Base-by-base conservation (phyloP, 64 coral and sea anemone genomes). In the Pocillopora verrucosa region DNA sequence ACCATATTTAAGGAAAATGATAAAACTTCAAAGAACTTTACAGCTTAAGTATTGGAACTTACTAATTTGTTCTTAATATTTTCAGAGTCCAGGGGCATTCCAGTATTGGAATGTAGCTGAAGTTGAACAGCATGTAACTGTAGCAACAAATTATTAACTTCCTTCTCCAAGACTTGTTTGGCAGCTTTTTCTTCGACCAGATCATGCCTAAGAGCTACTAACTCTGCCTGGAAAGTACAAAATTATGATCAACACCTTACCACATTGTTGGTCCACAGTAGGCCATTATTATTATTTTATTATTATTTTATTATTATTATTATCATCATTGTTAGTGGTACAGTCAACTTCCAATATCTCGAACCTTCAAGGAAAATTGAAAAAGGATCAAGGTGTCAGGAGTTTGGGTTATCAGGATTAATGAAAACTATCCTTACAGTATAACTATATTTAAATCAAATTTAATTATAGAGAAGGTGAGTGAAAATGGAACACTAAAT, bases 31-130 rank as follows among this genome's bases (percentile, higher is more conserved):
- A 70, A 24, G 67, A 13, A 70, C 3, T 25, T 11, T 20, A 26
- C 22, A 5, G 37, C 17, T 80, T 69, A 20, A 30, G 34, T 62
- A 61, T 16, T 17, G 14, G 77, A 20, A 92, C 91, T 76, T 89
- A 99, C 97, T 86, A 99, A 78, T 95, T 90, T 99, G 68, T 89
- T 95, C 72, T 93, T 95, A 25, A 99, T 99, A 78, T 92, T 86
- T 90, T 99, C 97, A 24, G 97, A 99, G 62, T 99, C 97, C 30
- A 89, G 51, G 25, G 92, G 90, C 30, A 86, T 99, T 25, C 94
- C 97, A 78, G 88, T 79, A 13, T 91, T 91, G 35, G 97, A 90
- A 88, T 99, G 97, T 83, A 99, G 84, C 65, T 99, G 97, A 78
- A 99, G 58, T 45, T 99, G 97, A 72, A 99, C 97, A 34, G 91